These are phyloP conservation scores for Cyprinodon brontotheroides DNA, from an alignment of 2,113 vertebrate genomes.

Conservation along the genomic window DNA sequence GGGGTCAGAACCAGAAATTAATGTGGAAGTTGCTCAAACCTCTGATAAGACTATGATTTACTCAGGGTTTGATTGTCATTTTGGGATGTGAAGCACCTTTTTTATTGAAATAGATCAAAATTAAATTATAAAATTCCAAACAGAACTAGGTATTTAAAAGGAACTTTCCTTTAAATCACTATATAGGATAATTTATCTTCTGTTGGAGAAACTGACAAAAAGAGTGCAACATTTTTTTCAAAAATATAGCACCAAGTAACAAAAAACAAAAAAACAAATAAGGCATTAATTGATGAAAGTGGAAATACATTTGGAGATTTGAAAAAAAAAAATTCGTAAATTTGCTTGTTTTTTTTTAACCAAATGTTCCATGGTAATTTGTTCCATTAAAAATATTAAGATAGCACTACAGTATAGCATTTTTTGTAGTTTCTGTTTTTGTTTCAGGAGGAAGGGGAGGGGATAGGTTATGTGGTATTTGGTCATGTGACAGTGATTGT, in stretches of 20 bases:
- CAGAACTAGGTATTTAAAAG: not conserved
- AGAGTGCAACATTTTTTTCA: not conserved
- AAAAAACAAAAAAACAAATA: not conserved
- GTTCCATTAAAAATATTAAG: not conserved
- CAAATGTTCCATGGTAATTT: not conserved
- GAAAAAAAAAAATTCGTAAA: not conserved
- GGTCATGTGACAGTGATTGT: no score
- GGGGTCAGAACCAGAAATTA: not conserved
- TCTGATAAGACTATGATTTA: no score
- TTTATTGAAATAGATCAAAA: not conserved
- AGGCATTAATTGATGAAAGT: not conserved
- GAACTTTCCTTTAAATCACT: not conserved
- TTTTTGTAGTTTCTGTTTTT: no score
- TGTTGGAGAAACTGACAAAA: not conserved
- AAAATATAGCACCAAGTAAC: not conserved
- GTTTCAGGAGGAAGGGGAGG: no score
- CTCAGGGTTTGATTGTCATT: not conserved
- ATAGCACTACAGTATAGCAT: no score
- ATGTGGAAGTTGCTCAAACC: not conserved
- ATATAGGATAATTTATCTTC: not conserved
- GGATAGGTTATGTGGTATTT: no score
- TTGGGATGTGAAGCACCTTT: not conserved
- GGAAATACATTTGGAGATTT: not conserved
- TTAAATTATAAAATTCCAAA: not conserved
- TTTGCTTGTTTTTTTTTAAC: not conserved